Conservation (phyloP, 1,140 invertebrate genomes). For the Solen grandis region DNA sequence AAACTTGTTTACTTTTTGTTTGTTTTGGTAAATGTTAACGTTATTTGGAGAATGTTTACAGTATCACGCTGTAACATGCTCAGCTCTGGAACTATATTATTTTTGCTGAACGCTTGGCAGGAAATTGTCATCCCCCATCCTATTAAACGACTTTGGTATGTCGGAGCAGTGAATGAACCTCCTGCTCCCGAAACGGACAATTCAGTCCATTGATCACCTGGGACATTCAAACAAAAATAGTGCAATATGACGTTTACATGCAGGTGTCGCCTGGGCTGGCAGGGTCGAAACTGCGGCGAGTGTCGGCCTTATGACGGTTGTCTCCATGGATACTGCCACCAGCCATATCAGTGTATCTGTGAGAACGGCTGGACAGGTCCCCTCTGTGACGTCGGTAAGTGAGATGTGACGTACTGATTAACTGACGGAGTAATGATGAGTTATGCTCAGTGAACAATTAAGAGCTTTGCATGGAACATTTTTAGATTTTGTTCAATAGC, state of each 20-base stretch:
- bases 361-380: conserved; percentile 84
- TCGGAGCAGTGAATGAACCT: background rate
- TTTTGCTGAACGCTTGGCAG: no score
- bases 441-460: no score
- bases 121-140: background rate
- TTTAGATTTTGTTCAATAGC: no score
- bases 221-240: conserved; percentile 93
- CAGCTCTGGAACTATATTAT: no score
- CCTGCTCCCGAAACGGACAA: background rate
- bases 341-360: conserved; percentile 82
- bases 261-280: conserved; percentile 83
- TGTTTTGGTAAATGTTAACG: no score
- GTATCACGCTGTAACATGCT: no score
- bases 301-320: conserved; percentile 83
- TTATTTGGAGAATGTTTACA: no score
- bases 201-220: conserved; percentile 77
- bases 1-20: no score
- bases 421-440: no score
- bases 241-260: conserved; percentile 82
- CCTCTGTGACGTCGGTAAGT: conserved; percentile 82
- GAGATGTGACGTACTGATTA: no score
- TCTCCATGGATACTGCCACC: conserved; percentile 81
- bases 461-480: no score
- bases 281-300: conserved; percentile 81
- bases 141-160: background rate